phyloP scores from a whole-genome alignment of 2,113 vertebrate genomes.

The Dascyllus trimaculatus region DNA sequence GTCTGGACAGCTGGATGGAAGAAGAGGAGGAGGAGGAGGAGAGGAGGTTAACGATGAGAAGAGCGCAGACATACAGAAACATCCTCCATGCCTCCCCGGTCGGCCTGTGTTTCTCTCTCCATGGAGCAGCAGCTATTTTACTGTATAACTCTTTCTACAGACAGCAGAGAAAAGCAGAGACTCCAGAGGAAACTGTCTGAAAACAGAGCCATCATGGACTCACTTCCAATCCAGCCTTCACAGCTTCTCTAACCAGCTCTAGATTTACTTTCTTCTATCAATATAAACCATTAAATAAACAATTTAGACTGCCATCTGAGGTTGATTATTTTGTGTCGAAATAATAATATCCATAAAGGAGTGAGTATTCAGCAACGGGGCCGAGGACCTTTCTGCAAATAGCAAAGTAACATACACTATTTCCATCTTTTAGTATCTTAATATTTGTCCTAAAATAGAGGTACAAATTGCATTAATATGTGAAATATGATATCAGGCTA shows the following conservation, averaged over 20 bases:
- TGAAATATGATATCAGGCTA: too few relatives aligned
- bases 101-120: constrained; percentile 40
- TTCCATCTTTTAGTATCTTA: too few relatives aligned
- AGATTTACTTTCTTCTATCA: not conserved
- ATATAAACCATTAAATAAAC: too few relatives aligned
- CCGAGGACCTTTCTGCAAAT: too few relatives aligned
- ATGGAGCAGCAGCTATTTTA: constrained; percentile 32
- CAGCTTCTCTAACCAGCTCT: not conserved
- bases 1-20: constrained; percentile 45
- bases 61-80: constrained; percentile 63
- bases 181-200: constrained; percentile 50
- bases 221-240: constrained; percentile 31
- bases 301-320: too few relatives aligned
- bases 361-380: too few relatives aligned
- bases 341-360: too few relatives aligned
- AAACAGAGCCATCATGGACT: constrained; percentile 63
- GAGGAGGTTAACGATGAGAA: constrained; percentile 34
- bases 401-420: too few relatives aligned
- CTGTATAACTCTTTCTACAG: constrained; percentile 55
- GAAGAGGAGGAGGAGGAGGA: constrained; percentile 12
- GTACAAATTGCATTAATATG: too few relatives aligned
- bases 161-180: constrained; percentile 23
- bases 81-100: constrained; percentile 45
- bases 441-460: too few relatives aligned
- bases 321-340: too few relatives aligned